Evolutionary conservation across 2,797 vertebrate genomes (phyloP), one percentile per base, ranked within the genome.

Genomic region (Apodemus agrarius): DNA sequence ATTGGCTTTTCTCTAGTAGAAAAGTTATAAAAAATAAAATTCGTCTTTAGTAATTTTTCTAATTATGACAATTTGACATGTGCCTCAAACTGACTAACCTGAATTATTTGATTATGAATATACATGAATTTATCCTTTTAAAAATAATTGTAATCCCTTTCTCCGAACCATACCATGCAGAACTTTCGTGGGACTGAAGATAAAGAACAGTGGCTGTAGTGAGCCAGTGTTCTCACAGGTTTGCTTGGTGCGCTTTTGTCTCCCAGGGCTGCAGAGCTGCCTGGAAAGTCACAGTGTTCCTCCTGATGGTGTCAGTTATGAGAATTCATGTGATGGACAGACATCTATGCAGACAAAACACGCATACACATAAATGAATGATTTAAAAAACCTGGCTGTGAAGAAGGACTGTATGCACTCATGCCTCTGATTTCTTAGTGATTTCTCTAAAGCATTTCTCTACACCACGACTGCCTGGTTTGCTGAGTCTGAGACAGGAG

Each of bases 11-110:
- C 31, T 94, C 61, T 37, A 19, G 57, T 95, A 93, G 80, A 76
- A 57, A 74, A 57, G 37, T 96, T 92, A 90, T 52, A 86, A 85
- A 90, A 91, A 86, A 85, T 88, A 91, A 85, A 90, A 24, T 24
- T 16, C n/a, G 21, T n/a, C 63, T 86, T 69, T 69, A 46, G 11
- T 67, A 67, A 85, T 67, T 67, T 83, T 85, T 75, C 43, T 43
- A 94, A 29, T 82, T 84, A 22, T 89, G 40, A 93, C 10, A 94
- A 63, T 86, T 96, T 57, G 86, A 61, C 46, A 79, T 84, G 46
- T 57, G 34, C 57, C 40, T 92, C 49, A 63, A 79, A 81, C 43
- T 54, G 79, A 94, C 40, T 43, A 79, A 79, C 11, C 10, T 37
- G 49, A 46, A 85, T 89, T 90, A 34, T 93, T 95, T 82, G 17